phyloP scores from a whole-genome alignment of 2,888 invertebrate species.

The Neoascia interrupta region DNA sequence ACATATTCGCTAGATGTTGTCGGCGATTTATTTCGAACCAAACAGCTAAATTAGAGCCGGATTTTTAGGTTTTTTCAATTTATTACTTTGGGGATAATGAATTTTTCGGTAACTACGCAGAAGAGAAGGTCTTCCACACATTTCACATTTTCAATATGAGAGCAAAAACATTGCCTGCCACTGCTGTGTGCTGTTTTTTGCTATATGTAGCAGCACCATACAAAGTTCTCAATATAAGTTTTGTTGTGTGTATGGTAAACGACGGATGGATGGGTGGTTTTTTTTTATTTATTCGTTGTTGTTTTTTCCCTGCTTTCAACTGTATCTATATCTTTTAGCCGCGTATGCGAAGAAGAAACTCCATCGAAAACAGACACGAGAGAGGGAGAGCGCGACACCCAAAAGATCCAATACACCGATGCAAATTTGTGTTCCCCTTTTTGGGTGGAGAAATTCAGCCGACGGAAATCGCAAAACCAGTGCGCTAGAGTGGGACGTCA shows the following conservation, averaged over 20 bases:
- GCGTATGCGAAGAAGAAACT: conserved; percentile 41
- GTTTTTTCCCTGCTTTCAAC: conserved; percentile 28
- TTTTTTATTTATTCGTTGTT: conserved; percentile 20
- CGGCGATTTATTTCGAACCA: not conserved
- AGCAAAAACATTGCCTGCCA: conserved; percentile 65
- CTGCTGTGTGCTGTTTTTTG: conserved; percentile 40
- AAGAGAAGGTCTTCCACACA: conserved; percentile 68
- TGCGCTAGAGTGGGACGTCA: conserved; percentile 6
- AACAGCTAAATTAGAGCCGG: conserved; percentile 26
- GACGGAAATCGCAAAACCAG: no score
- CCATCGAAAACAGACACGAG: conserved; percentile 34
- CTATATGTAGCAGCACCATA: conserved; percentile 29
- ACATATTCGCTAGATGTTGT: conserved; percentile 37
- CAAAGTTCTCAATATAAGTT: conserved; percentile 54
- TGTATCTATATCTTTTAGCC: conserved; percentile 29
- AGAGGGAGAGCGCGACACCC: conserved; percentile 25
- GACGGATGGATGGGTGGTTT: conserved; percentile 46
- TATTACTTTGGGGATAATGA: conserved; percentile 55
- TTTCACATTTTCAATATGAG: conserved; percentile 67
- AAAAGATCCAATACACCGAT: conserved; percentile 15
- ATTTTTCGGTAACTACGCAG: conserved; percentile 69
- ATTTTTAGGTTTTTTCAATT: conserved; percentile 29
- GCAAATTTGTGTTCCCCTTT: conserved; percentile 23
- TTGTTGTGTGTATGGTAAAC: conserved; percentile 57
- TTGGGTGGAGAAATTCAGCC: no score